Evolutionary conservation across 2,888 invertebrate species (phyloP).

Genomic region (Tetramorium bicarinatum): DNA sequence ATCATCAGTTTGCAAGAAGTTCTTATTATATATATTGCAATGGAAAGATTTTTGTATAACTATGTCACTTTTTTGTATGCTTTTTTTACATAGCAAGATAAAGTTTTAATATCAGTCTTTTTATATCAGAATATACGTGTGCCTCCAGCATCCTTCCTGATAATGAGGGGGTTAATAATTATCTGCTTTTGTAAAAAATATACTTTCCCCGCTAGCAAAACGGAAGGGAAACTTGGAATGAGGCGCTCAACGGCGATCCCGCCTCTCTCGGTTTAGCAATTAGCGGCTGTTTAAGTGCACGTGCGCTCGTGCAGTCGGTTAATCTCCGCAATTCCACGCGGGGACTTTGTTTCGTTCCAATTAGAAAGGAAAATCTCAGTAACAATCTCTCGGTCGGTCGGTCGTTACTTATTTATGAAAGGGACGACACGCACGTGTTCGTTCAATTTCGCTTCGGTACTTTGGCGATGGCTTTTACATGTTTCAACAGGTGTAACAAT

Average conservation of each 20-base stretch:
- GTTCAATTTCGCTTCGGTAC: conserved; percentile 67
- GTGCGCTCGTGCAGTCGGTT: conserved; percentile 80
- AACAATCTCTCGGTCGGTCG: conserved; percentile 59
- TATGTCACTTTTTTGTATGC: not conserved
- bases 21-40: not conserved
- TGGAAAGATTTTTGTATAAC: not conserved
- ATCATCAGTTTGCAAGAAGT: not conserved
- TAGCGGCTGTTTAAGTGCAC: conserved; percentile 83
- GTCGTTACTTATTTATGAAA: conserved; percentile 72
- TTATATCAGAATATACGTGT: not conserved
- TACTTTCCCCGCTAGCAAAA: conserved; percentile 31
- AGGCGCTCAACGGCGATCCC: conserved; percentile 26
- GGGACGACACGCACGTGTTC: conserved; percentile 76
- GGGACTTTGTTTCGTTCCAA: conserved; percentile 77
- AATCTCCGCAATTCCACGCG: conserved; percentile 79
- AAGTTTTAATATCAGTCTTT: not conserved
- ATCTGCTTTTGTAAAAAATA: conserved; percentile 26
- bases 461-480: conserved; percentile 58
- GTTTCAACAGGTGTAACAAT: conserved; percentile 71
- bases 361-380: conserved; percentile 78
- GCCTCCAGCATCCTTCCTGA: not conserved
- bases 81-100: not conserved
- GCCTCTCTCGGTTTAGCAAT: conserved; percentile 77
- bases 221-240: conserved; percentile 26
- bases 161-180: conserved; percentile 11